phyloP scores from a whole-genome alignment of 2,113 vertebrate species.

The Mesocricetus auratus region DNA sequence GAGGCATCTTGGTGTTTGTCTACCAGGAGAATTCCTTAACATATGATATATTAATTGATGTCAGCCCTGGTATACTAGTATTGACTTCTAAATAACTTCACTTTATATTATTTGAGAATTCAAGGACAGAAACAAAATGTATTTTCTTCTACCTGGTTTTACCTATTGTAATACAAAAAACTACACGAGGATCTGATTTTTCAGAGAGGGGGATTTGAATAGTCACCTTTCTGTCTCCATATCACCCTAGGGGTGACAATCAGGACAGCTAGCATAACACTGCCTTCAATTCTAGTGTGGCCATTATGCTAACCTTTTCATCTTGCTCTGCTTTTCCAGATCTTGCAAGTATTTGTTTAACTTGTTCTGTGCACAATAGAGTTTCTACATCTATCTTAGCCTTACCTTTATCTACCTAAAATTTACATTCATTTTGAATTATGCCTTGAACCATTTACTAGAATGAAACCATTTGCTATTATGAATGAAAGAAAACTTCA shows the following conservation, averaged over 20 bases:
- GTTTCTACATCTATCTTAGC: neutral
- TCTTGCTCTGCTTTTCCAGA: neutral
- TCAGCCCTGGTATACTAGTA: constrained; percentile 58
- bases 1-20: constrained; percentile 72
- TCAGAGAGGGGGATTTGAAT: constrained; percentile 58
- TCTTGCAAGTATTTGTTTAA: neutral
- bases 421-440: neutral
- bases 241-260: neutral
- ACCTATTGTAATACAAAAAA: constrained; percentile 66
- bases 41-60: constrained; percentile 80
- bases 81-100: constrained; percentile 68
- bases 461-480: too few relatives aligned
- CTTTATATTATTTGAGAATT: constrained; percentile 61
- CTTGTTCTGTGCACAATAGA: neutral
- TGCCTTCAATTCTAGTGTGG: neutral
- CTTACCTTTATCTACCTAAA: neutral
- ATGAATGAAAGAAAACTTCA: neutral
- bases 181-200: constrained; percentile 54
- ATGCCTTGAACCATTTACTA: neutral
- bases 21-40: constrained; percentile 66
- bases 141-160: constrained; percentile 55
- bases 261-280: neutral
- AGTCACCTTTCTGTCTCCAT: neutral
- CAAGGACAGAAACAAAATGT: constrained; percentile 10
- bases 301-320: neutral